Evolutionary conservation across 2,113 vertebrate species (phyloP).

Genomic region (Petrocephalus zakoni): DNA sequence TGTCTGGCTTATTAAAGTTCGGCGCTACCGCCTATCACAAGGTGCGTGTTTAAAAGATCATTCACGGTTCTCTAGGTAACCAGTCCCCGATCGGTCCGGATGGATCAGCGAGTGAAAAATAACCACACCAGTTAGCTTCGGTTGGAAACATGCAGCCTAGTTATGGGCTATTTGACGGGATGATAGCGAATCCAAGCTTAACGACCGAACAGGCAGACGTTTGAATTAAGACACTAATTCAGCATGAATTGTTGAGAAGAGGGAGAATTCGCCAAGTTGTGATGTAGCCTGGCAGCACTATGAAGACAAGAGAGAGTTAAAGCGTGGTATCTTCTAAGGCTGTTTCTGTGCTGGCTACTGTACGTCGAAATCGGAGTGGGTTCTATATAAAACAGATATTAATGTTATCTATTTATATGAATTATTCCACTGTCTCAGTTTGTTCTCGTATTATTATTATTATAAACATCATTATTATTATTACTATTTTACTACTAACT

Average conservation of each 20-base stretch:
- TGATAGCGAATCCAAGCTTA: neutral
- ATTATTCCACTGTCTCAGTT: neutral
- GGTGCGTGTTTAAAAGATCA: conserved; percentile 65
- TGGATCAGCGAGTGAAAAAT: conserved; percentile 15
- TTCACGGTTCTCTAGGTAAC: conserved; percentile 70
- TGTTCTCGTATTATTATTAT: neutral
- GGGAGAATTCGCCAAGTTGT: neutral
- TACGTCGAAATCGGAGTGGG: neutral
- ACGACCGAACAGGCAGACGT: neutral
- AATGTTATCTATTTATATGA: neutral
- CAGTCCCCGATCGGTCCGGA: conserved; percentile 44
- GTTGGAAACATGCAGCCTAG: neutral
- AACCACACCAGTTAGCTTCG: neutral
- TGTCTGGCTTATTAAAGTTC: conserved; percentile 58
- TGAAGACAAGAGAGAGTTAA: neutral
- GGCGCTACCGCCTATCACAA: conserved; percentile 57
- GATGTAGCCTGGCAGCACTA: neutral
- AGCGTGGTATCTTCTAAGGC: neutral
- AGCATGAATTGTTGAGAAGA: neutral
- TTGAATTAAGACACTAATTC: neutral
- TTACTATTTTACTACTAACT: neutral
- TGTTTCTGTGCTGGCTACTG: neutral
- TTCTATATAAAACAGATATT: neutral
- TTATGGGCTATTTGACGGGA: neutral
- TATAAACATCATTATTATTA: neutral